Evolutionary conservation across 2,113 vertebrate genomes (phyloP).

Genomic region (Zosterops lateralis): DNA sequence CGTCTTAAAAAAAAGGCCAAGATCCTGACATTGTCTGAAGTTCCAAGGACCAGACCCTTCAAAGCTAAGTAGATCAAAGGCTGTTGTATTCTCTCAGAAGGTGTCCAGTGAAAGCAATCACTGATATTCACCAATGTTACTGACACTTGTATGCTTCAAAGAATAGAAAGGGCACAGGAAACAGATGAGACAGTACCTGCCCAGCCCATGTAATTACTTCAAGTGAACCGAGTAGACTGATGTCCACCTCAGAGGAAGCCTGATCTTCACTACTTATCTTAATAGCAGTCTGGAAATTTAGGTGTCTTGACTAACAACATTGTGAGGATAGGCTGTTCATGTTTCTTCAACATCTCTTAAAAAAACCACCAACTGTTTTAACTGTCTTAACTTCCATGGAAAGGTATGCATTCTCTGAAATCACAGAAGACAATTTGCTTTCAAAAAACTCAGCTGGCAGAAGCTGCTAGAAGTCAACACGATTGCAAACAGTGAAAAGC

Average conservation of each 20-base stretch:
- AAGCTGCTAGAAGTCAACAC: neutral
- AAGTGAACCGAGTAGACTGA: neutral
- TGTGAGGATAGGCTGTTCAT: neutral
- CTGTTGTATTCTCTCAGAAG: conserved; percentile 41
- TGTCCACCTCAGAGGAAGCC: neutral
- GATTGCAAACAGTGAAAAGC: neutral
- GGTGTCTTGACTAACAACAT: neutral
- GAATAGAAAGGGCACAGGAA: neutral
- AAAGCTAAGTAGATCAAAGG: conserved; percentile 36
- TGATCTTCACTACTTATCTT: neutral
- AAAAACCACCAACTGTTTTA: neutral
- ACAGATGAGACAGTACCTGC: neutral
- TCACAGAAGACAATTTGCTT: neutral
- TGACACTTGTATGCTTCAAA: conserved; percentile 2
- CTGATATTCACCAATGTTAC: conserved; percentile 17
- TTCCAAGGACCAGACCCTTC: conserved; percentile 35
- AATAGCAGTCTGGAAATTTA: neutral
- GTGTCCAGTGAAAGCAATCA: neutral
- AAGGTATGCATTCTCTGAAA: neutral
- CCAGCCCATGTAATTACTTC: neutral
- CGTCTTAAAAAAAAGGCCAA: conserved; percentile 31
- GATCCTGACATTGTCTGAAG: conserved; percentile 2
- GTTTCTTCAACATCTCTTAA: neutral
- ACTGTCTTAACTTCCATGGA: neutral
- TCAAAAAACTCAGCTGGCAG: neutral